These are phyloP conservation scores for Nasonia longicornis DNA, from an alignment of 1,140 invertebrate species.

Conservation along the genomic window DNA sequence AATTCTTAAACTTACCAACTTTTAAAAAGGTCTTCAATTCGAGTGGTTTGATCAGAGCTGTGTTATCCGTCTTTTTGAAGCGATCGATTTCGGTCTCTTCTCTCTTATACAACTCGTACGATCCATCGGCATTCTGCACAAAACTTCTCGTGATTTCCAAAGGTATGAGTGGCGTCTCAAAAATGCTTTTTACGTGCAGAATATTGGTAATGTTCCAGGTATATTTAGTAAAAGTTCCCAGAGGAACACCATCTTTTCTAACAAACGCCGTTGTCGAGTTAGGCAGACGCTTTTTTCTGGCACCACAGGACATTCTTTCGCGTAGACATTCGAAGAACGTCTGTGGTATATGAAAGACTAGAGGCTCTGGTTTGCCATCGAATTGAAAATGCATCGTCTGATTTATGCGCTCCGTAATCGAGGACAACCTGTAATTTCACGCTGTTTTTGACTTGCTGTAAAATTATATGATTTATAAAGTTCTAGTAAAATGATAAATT, in stretches of 20 bases:
- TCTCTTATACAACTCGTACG: constrained; percentile 73
- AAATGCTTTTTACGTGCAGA: constrained; percentile 81
- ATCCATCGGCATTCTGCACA: constrained; percentile 76
- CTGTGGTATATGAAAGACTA: constrained; percentile 80
- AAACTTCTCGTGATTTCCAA: constrained; percentile 78
- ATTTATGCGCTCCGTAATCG: constrained; percentile 83
- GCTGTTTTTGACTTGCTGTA: not conserved
- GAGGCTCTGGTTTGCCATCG: constrained; percentile 77
- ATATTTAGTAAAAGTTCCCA: constrained; percentile 81
- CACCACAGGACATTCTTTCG: constrained; percentile 76
- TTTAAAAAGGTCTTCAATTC: constrained; percentile 80
- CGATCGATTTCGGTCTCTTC: constrained; percentile 71
- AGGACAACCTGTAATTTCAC: constrained; percentile 56
- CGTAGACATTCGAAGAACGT: constrained; percentile 80
- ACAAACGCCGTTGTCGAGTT: constrained; percentile 73
- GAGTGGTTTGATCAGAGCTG: constrained; percentile 74
- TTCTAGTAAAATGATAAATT: not conserved
- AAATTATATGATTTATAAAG: not conserved
- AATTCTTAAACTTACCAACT: constrained; percentile 72
- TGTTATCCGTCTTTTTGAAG: constrained; percentile 67
- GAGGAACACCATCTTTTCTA: constrained; percentile 74
- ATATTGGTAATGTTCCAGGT: constrained; percentile 83
- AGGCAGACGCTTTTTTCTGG: constrained; percentile 77
- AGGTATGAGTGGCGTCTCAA: constrained; percentile 77
- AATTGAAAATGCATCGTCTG: constrained; percentile 85